Conservation (phyloP, 2,113 vertebrate genomes). For the Oplegnathus fasciatus region DNA sequence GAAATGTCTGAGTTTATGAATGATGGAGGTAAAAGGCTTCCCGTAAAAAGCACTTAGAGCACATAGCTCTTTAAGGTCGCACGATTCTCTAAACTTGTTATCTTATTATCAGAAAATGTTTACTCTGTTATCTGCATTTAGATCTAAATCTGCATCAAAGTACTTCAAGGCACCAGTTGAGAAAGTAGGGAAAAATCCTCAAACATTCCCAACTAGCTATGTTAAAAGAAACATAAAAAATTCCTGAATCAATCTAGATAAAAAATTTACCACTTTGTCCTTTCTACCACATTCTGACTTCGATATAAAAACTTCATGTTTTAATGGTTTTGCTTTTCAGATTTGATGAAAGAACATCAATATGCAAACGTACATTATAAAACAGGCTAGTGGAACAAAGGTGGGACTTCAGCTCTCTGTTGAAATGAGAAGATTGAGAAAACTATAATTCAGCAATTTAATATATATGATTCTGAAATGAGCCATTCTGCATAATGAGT, state of each 20-base stretch:
- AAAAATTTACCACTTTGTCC: neutral
- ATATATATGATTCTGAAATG: too few species aligned
- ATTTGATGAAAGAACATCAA: neutral
- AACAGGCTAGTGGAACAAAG: neutral
- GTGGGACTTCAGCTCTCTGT: neutral
- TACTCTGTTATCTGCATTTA: neutral
- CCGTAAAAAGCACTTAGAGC: neutral
- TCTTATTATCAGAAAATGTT: neutral
- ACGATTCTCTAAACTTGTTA: neutral
- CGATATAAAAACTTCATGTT: neutral
- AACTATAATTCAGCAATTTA: too few species aligned
- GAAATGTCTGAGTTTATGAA: neutral
- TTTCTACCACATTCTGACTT: neutral
- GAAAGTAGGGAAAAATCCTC: neutral
- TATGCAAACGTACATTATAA: neutral
- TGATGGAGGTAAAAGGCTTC: neutral
- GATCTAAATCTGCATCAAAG: neutral
- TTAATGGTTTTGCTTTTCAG: too few species aligned
- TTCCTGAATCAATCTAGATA: neutral
- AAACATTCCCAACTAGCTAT: neutral
- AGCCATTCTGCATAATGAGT: too few species aligned
- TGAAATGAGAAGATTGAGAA: too few species aligned
- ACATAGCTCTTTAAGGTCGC: neutral
- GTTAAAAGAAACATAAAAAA: too few species aligned
- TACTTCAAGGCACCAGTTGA: neutral